phyloP scores from a whole-genome alignment of 2,797 vertebrate genomes.

The Rhinophrynus dorsalis region DNA sequence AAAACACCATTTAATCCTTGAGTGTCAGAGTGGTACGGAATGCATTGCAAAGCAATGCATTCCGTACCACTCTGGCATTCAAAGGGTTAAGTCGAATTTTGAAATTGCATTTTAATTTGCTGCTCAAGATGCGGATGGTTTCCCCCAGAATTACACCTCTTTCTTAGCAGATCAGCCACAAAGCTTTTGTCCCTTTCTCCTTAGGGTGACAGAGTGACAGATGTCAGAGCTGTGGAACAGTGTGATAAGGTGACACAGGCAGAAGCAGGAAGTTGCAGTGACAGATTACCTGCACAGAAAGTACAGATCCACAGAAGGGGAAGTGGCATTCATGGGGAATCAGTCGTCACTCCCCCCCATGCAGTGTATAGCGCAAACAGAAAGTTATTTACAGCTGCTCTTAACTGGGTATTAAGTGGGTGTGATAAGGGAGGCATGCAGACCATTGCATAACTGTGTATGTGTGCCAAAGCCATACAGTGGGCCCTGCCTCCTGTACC shows the following conservation, averaged over 20 bases:
- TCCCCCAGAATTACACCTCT: too few relatives aligned
- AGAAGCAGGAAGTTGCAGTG: conserved; percentile 22
- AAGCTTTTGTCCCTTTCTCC: neutral
- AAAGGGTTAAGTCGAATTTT: too few relatives aligned
- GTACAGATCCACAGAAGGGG: neutral
- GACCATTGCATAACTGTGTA: conserved; percentile 6
- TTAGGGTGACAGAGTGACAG: neutral
- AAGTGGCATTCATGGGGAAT: neutral
- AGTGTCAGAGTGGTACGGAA: too few relatives aligned
- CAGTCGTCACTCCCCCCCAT: too few relatives aligned
- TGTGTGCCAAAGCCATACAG: conserved; percentile 1
- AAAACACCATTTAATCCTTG: too few relatives aligned
- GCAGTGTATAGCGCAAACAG: conserved; percentile 9
- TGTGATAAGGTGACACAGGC: conserved; percentile 1
- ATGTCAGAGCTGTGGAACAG: neutral
- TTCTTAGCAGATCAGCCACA: too few relatives aligned
- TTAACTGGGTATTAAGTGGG: conserved; percentile 35
- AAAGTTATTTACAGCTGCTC: conserved; percentile 37
- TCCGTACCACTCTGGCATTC: too few relatives aligned
- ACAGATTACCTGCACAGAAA: conserved; percentile 8
- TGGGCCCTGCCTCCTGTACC: too few relatives aligned
- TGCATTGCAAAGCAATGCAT: too few relatives aligned
- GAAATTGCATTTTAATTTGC: too few relatives aligned
- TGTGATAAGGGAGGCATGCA: conserved; percentile 41
- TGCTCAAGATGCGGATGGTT: too few relatives aligned